Conservation (phyloP, 2,888 invertebrate genomes). For the Eledona agricola region DNA sequence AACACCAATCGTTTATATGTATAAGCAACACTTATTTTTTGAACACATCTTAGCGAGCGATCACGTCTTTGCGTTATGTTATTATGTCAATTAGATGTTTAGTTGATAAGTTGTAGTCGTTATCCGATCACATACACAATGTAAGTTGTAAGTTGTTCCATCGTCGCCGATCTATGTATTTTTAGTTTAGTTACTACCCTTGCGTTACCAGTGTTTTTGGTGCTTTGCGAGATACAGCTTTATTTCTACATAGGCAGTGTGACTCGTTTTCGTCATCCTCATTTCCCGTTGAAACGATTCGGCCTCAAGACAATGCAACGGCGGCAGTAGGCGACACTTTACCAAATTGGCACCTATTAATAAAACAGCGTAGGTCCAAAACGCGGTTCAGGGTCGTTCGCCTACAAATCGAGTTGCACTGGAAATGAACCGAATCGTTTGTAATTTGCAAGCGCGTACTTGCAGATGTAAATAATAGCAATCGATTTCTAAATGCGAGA, state of each 20-base stretch:
- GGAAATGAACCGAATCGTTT: too few species aligned
- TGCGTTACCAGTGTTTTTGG: conserved; percentile 37
- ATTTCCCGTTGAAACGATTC: conserved; percentile 6
- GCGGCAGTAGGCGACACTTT: conserved; percentile 29
- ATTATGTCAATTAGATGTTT: conserved; percentile 21
- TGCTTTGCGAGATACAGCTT: conserved; percentile 35
- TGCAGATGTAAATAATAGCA: too few species aligned
- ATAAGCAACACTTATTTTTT: conserved; percentile 33
- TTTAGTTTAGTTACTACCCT: conserved; percentile 36
- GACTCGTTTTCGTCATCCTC: conserved; percentile 6
- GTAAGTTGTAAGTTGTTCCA: conserved; percentile 16
- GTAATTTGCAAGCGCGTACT: too few species aligned
- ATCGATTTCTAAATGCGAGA: neutral
- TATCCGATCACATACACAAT: too few species aligned
- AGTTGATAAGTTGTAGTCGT: conserved; percentile 13
- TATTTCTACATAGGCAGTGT: conserved; percentile 33
- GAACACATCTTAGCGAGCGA: conserved; percentile 25
- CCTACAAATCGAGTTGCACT: too few species aligned
- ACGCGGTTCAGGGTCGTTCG: too few species aligned
- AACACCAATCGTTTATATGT: conserved; percentile 25
- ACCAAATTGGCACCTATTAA: conserved; percentile 24
- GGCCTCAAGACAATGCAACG: conserved; percentile 14
- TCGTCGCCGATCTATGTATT: conserved; percentile 29
- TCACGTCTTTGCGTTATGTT: conserved; percentile 23
- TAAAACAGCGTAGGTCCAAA: conserved; percentile 17